A percentile compares a stretch with the other conserved stretches of the same genome.
These are phyloP conservation scores for Chaetodon auriga DNA, from an alignment of 2,113 vertebrate species.

Conservation along the genomic window DNA sequence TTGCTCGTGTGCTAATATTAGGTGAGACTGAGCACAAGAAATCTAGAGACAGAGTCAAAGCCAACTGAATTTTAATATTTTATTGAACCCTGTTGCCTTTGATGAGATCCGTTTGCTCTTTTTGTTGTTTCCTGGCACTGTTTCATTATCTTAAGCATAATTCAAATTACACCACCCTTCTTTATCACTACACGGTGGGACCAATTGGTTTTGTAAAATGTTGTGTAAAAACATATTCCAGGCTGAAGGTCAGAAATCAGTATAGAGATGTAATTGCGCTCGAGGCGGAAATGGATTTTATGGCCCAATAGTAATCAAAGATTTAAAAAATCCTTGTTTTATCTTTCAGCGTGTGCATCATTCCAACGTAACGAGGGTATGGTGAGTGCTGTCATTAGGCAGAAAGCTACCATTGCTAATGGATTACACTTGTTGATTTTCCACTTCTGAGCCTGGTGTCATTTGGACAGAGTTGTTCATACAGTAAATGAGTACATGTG, in stretches of 20 bases:
- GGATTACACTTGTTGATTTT: conserved; percentile 13
- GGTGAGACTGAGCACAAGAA: too few relatives aligned
- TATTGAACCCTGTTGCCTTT: neutral
- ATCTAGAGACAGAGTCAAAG: neutral
- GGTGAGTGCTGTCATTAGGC: neutral
- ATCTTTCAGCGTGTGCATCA: neutral
- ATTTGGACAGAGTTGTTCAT: neutral
- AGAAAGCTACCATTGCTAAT: conserved; percentile 1
- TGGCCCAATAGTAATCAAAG: neutral
- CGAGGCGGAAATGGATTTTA: neutral
- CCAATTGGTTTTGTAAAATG: neutral
- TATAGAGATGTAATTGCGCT: neutral
- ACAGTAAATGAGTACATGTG: conserved; percentile 3
- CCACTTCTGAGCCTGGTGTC: neutral
- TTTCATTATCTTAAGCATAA: neutral
- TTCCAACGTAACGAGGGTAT: neutral
- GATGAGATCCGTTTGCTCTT: too few relatives aligned
- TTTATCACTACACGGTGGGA: neutral
- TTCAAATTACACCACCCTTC: neutral
- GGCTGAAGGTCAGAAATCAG: neutral
- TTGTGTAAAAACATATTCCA: too few relatives aligned
- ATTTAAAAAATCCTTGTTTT: neutral
- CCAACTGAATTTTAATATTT: neutral
- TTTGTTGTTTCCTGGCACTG: neutral
- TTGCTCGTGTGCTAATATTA: neutral